Evolutionary conservation across 2,888 invertebrate genomes (phyloP).

Genomic region (Macrophya alboannulata): DNA sequence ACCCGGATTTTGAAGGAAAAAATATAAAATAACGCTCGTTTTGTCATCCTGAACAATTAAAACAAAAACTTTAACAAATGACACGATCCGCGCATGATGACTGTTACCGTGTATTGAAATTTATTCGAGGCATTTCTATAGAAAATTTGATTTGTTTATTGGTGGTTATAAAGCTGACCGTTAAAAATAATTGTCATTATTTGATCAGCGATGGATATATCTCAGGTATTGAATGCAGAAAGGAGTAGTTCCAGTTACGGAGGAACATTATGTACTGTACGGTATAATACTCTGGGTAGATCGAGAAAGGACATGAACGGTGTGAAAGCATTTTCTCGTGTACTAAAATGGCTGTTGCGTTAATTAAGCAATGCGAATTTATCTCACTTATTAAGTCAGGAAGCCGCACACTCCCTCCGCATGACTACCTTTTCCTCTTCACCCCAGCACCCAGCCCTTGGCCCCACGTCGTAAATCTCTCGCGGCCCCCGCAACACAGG

Average conservation of each 20-base stretch:
- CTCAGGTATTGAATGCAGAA: neutral
- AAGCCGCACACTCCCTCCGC: conserved; percentile 49
- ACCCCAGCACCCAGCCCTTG: conserved; percentile 28
- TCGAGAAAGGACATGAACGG: conserved; percentile 7
- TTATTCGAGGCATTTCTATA: too few relatives aligned
- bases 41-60: conserved; percentile 13
- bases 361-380: conserved; percentile 59
- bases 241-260: neutral
- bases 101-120: too few relatives aligned
- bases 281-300: neutral
- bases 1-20: neutral
- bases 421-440: conserved; percentile 10
- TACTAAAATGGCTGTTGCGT: conserved; percentile 56
- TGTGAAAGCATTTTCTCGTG: conserved; percentile 27
- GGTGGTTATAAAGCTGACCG: neutral
- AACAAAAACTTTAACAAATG: neutral
- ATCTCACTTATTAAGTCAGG: conserved; percentile 60
- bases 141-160: too few relatives aligned
- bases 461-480: conserved; percentile 51
- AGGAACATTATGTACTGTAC: too few relatives aligned
- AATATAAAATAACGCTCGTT: neutral
- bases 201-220: neutral
- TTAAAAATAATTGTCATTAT: neutral
- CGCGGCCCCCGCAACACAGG: conserved; percentile 54
- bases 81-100: too few relatives aligned